Conservation (phyloP, 2,797 vertebrate genomes). For the Chelidonichthys spinosus region DNA sequence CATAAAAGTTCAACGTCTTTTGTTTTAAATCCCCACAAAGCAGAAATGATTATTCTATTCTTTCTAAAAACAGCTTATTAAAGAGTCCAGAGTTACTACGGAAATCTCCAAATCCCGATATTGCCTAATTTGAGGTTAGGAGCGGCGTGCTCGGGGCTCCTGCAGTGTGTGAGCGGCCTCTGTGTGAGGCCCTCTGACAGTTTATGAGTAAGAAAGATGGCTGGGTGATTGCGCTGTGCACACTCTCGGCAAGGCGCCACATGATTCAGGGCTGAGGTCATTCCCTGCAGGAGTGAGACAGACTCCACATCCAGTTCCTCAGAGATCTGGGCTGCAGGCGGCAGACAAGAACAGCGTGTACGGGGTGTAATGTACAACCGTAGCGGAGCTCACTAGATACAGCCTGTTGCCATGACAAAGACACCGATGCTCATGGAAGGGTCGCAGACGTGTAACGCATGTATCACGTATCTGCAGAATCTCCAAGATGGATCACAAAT, state of each 20-base stretch:
- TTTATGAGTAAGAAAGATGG: slow-evolving; percentile 75
- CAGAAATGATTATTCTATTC: no score
- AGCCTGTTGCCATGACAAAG: slow-evolving; percentile 9
- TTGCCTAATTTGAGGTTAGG: slow-evolving; percentile 25
- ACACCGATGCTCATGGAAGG: not conserved
- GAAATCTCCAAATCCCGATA: not conserved
- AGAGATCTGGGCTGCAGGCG: slow-evolving; percentile 57
- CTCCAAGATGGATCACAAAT: slow-evolving; percentile 72
- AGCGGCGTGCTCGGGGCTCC: slow-evolving; percentile 34
- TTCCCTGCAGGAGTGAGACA: slow-evolving; percentile 67
- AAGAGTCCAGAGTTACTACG: not conserved
- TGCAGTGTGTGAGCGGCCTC: slow-evolving; percentile 49
- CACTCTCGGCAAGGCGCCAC: slow-evolving; percentile 70
- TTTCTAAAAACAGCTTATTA: no score
- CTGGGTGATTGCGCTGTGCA: slow-evolving; percentile 74
- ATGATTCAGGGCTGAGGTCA: slow-evolving; percentile 82
- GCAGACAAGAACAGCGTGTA: slow-evolving; percentile 24
- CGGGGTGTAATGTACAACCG: slow-evolving; percentile 10
- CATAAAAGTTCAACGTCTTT: no score
- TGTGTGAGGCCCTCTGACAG: slow-evolving; percentile 73
- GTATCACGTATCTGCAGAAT: slow-evolving; percentile 75
- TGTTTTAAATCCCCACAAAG: no score
- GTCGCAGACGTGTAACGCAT: slow-evolving; percentile 59
- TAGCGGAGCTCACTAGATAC: slow-evolving; percentile 1
- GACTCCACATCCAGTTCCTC: slow-evolving; percentile 63